Evolutionary conservation across 23 tunicate species (phyloP), one percentile per base, ranked within the genome.

Genomic region (Oikopleura vanhoeffeni): DNA sequence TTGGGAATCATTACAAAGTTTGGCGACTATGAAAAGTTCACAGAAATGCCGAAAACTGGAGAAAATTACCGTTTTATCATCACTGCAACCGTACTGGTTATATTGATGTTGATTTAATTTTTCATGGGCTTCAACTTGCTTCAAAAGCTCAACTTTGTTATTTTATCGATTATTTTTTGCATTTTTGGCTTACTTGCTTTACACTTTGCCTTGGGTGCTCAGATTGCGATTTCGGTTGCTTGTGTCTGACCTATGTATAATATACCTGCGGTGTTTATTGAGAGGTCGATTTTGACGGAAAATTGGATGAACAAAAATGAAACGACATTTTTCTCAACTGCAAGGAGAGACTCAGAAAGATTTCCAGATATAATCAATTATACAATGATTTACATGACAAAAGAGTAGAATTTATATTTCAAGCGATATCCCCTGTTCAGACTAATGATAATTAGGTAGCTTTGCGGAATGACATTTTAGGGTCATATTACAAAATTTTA

Each of bases 281-380:
- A 71, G 32, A 28, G 35, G 79, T 13, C 79, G 35, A 3, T 71
- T 24, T 30, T 71, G 3, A 30, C 2, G 36, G 38, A 71, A 71
- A 38, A 30, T 38, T 85, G 41, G 83, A 84, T 84, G 33, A 41
- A 41, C 85, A 39, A 38, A 27, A 77, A 77, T 41, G 87, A 39
- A 41, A 34, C 0, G 40, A 41, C 8, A 39, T 40, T 8, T 39
- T 41, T 40, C 87, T 76, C 40, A 24, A 18, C 40, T 40, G 84
- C 35, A 39, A 85, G n/a, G 41, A 42, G 49, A 33, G 77, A 87
- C 38, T 87, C 91, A 35, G 82, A 71, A 71, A 71, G 32, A 30
- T 71, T 30, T 49, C 64, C 13, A 13, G 64, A 8, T 49, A 49
- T 24, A 49, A 49, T 49, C 13, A 24, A 8, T 24, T 49, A 8